phyloP scores from a whole-genome alignment of 2,888 invertebrate genomes.

The Amblyteles armatorius region DNA sequence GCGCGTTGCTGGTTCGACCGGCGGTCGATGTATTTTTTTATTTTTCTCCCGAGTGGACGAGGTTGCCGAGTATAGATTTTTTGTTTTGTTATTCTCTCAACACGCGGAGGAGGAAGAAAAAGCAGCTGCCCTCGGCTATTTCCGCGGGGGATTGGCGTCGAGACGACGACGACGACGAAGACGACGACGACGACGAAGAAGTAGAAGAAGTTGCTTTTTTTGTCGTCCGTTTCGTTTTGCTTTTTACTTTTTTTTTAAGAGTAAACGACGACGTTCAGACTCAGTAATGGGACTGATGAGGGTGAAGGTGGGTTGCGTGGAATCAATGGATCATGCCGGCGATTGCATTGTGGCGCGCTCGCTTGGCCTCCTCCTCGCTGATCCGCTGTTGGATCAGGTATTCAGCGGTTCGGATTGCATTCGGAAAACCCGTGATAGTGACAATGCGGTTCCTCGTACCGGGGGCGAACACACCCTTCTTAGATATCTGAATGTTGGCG shows the following conservation, averaged over 20 bases:
- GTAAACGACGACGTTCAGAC: slow-evolving; percentile 18
- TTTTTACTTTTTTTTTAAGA: background rate
- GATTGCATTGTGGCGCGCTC: slow-evolving; percentile 95
- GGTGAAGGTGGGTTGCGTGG: slow-evolving; percentile 63
- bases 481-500: slow-evolving; percentile 99
- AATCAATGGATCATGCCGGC: slow-evolving; percentile 90
- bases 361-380: slow-evolving; percentile 97
- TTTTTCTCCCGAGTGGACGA: background rate
- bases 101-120: slow-evolving; percentile 37
- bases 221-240: background rate
- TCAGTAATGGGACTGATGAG: slow-evolving; percentile 56
- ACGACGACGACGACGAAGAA: slow-evolving; percentile 22
- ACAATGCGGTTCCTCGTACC: slow-evolving; percentile 99
- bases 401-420: slow-evolving; percentile 96
- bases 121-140: slow-evolving; percentile 23
- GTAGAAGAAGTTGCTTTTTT: slow-evolving; percentile 6
- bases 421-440: slow-evolving; percentile 95
- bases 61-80: background rate
- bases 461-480: slow-evolving; percentile 98
- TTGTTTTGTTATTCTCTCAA: background rate
- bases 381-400: slow-evolving; percentile 98
- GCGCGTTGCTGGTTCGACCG: background rate
- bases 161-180: slow-evolving; percentile 3
- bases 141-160: slow-evolving; percentile 19
- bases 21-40: background rate